Base-by-base conservation (phyloP, 2,888 invertebrate genomes). In the Pomacea canaliculata region DNA sequence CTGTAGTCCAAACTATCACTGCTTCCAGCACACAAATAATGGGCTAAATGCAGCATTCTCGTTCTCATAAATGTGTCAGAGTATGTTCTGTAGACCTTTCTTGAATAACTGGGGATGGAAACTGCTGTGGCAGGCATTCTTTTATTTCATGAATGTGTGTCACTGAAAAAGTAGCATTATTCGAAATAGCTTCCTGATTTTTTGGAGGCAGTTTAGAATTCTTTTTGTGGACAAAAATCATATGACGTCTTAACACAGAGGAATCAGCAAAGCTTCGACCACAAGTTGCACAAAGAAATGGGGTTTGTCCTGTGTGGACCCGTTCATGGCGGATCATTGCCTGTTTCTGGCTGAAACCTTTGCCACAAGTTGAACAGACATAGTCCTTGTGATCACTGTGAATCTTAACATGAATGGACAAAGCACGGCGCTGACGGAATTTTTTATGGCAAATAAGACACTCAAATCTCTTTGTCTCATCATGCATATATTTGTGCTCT, bases 341-440 rank as follows among this genome's bases (percentile, higher is more conserved):
- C 78, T 91, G 91, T 56, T 91, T 89, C 70, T 91, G 91, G 51
- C 91, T 91, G 79, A 91, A 91, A 68, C 89, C 90, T 73, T 90
- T 87, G 49, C 90, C 90, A 82, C 91, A 91, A 68, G 89, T 86
- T 9, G 81, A 77, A 78, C 91, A 91, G 10, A 78, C 80, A 78
- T 89, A 90, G 68, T 88, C 88, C 80, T 88, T 89, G 72, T 88
- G 86, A 46, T 89, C 90, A 77, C 84, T 84, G 81, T 91, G 91
- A 78, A 90, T 89, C 56, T 90, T 86, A 79, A 87, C 84, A 82
- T 91, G 91, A 74, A 91, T 91, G 75, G 89, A 87, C 51, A 91
- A 82, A 37, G 90, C 90, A 60, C 91, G 85, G 70, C 91, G 89
- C 68, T 91, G 89, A 37, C 85, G 85, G 79, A 91, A 91, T 23